These are phyloP conservation scores for Lithophane socia DNA, from an alignment of 2,888 invertebrate genomes.

Conservation along the genomic window DNA sequence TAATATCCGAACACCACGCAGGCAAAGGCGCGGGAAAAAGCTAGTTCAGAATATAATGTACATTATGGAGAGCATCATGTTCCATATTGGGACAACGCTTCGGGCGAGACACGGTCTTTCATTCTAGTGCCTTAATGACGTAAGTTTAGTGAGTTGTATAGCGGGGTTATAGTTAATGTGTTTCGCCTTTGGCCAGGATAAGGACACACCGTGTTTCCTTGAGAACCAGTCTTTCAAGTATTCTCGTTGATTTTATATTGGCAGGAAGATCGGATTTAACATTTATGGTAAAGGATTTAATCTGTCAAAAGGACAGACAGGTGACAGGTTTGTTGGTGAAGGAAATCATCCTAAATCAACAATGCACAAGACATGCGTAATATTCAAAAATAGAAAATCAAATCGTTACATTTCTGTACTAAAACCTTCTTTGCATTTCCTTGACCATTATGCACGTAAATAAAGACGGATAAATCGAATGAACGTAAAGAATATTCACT, in stretches of 20 bases:
- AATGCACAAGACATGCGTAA: too few species aligned
- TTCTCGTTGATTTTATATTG: not conserved
- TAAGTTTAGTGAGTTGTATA: constrained; percentile 23
- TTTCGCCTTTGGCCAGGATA: constrained; percentile 10
- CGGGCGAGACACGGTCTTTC: constrained; percentile 38
- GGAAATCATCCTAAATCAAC: too few species aligned
- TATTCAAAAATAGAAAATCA: too few species aligned
- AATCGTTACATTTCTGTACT: too few species aligned
- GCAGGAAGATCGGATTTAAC: not conserved
- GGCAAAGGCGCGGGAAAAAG: not conserved
- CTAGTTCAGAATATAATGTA: constrained; percentile 2
- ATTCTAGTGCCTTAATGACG: constrained; percentile 27
- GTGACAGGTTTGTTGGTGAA: too few species aligned
- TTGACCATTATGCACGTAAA: too few species aligned
- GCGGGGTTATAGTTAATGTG: not conserved
- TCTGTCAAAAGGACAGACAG: not conserved
- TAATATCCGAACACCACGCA: not conserved
- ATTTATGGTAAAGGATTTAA: too few species aligned
- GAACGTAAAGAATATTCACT: too few species aligned
- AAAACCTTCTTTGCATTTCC: too few species aligned
- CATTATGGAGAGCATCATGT: constrained; percentile 14
- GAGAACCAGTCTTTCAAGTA: not conserved
- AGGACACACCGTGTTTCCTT: not conserved
- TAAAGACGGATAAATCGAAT: too few species aligned
- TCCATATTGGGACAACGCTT: constrained; percentile 29